Base-by-base conservation (phyloP, 2,797 vertebrate species). In the Halcyon smyrnensis region DNA sequence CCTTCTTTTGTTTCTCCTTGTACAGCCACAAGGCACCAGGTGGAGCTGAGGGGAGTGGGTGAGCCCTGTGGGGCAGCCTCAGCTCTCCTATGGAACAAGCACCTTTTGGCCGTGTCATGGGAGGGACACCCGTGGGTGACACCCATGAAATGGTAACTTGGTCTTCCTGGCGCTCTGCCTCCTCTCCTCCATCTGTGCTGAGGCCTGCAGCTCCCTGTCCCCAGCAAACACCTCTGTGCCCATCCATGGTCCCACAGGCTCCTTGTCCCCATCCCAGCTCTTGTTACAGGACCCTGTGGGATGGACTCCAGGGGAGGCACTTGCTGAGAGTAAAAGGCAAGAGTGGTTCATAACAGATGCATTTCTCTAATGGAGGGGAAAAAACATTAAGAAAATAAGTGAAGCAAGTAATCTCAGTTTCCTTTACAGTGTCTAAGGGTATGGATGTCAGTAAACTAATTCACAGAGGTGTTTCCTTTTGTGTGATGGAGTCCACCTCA, bases 1-100 rank as follows among this genome's bases (percentile, higher is more conserved):
- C 92, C 83, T 97, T 85, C 90, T 98, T 98, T 96, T 97, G 90
- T 97, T 97, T 75, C 80, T 92, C 73, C 10, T 1, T 12, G n/a
- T 11, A 36, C 36, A 73, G 46, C 45, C 56, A 11, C 68, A 8
- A 46, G 51, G 32, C 65, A 4, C 41, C 15, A 12, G 41, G 50
- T 62, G 23, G 62, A 45, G 54, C 67, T 6, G 1, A 23, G 63
- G 70, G 79, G 23, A 34, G 41, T 6, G 54, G 56, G n/a, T 34
- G 56, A 34, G n/a, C 21, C 56, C 56, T n/a, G 30, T 30, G 54
- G 53, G 53, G 53, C 53, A 54, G 53, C 30, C 18, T 5, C 53
- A 57, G 56, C n/a, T n/a, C 54, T n/a, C 54, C 54, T 56, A 32
- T 14, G 18, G 19, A 32, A 8, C 32, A 19, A 20, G 54, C 28